These are phyloP conservation scores for Ornithorhynchus anatinus DNA, from an alignment of 2,113 vertebrate species.

Conservation along the genomic window DNA sequence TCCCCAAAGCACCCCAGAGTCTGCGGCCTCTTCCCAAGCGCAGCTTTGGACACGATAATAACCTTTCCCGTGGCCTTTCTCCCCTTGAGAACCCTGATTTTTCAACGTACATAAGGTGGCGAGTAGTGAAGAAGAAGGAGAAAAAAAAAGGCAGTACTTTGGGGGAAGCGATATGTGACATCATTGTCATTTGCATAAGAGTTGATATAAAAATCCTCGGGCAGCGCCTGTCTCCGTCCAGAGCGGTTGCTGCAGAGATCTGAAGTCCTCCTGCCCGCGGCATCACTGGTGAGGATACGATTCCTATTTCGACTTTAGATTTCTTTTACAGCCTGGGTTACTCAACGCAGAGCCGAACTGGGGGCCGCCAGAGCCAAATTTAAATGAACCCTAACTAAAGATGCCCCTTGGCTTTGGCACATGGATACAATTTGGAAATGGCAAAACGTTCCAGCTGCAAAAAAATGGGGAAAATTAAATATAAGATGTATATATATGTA, in stretches of 20 bases:
- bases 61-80: too few relatives aligned
- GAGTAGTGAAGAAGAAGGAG: slow-evolving; percentile 2
- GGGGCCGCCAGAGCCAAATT: too few relatives aligned
- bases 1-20: too few relatives aligned
- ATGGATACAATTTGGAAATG: neutral
- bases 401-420: neutral
- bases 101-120: too few relatives aligned
- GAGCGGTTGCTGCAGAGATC: slow-evolving; percentile 37
- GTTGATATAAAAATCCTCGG: slow-evolving; percentile 59
- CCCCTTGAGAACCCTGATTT: too few relatives aligned
- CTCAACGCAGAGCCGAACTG: too few relatives aligned
- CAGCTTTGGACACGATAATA: too few relatives aligned
- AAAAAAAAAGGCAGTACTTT: slow-evolving; percentile 25
- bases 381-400: neutral
- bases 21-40: too few relatives aligned
- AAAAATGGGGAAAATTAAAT: too few relatives aligned
- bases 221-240: slow-evolving; percentile 34
- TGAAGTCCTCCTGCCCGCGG: neutral
- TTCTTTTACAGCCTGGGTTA: too few relatives aligned
- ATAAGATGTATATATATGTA: too few relatives aligned
- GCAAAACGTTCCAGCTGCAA: neutral
- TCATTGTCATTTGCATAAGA: slow-evolving; percentile 65
- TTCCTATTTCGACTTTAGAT: neutral
- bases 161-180: slow-evolving; percentile 41
- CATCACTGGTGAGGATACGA: slow-evolving; percentile 44